Conservation (phyloP, 2,888 invertebrate genomes). For the Crematogaster levior region DNA sequence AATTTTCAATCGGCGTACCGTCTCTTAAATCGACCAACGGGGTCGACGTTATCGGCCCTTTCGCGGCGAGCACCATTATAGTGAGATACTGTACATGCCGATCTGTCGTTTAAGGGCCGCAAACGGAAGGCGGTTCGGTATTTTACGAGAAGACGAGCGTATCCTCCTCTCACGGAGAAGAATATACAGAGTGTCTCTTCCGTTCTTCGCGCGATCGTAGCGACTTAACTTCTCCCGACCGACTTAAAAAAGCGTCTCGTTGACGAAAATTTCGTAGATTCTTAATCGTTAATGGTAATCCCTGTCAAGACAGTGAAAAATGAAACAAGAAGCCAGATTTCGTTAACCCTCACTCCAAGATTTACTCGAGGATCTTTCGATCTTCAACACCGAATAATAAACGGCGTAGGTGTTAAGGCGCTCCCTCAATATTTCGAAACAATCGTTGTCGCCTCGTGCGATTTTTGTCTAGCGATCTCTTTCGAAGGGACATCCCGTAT, state of each 20-base stretch:
- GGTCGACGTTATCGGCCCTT: constrained; percentile 75
- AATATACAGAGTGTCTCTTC: constrained; percentile 30
- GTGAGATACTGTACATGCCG: constrained; percentile 74
- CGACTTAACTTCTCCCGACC: background rate
- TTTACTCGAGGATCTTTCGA: background rate
- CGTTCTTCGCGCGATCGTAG: background rate
- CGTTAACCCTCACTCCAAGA: background rate
- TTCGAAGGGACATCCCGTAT: constrained; percentile 18
- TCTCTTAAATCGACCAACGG: constrained; percentile 75
- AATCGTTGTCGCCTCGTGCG: background rate
- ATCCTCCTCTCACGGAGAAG: constrained; percentile 6
- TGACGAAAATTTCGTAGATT: background rate
- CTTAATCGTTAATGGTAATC: no score
- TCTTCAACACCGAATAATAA: background rate
- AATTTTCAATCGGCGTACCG: constrained; percentile 72
- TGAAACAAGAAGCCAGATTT: background rate
- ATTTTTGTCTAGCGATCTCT: background rate
- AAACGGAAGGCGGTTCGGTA: constrained; percentile 62
- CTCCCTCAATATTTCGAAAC: background rate
- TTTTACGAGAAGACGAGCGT: constrained; percentile 33
- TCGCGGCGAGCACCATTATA: constrained; percentile 73
- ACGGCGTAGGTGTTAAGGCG: background rate
- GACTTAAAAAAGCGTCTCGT: background rate
- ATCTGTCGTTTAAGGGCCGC: constrained; percentile 75
- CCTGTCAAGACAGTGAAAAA: no score